Conservation (phyloP, 2,888 invertebrate genomes). For the Polyommatus iphigenia region DNA sequence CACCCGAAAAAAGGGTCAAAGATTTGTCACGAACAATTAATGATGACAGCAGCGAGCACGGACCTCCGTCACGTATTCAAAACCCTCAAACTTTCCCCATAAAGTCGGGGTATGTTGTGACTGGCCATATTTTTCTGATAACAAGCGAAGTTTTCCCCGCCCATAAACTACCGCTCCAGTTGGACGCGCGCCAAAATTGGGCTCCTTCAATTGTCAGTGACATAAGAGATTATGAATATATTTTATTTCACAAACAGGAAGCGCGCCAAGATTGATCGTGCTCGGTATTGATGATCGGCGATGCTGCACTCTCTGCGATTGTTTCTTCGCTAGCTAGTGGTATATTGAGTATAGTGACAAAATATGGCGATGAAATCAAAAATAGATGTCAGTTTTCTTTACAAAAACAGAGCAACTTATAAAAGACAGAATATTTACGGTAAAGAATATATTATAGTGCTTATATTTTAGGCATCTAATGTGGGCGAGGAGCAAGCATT, state of each 20-base stretch:
- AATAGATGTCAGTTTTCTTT: no score
- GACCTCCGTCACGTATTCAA: slow-evolving; percentile 43
- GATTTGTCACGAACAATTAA: slow-evolving; percentile 3
- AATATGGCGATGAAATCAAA: not conserved
- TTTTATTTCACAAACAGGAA: slow-evolving; percentile 19
- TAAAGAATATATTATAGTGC: no score
- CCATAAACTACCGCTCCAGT: slow-evolving; percentile 48
- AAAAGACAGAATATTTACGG: no score
- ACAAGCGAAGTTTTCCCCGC: slow-evolving; percentile 69
- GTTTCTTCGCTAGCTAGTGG: not conserved
- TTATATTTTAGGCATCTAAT: no score
- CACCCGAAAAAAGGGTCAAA: not conserved
- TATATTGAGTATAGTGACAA: not conserved
- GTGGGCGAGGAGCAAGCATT: no score
- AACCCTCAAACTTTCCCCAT: slow-evolving; percentile 66
- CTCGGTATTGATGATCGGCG: not conserved
- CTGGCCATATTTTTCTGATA: slow-evolving; percentile 65
- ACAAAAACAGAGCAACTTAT: no score
- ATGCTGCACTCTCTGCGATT: not conserved
- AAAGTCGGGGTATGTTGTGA: slow-evolving; percentile 64
- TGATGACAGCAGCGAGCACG: not conserved
- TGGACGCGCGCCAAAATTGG: slow-evolving; percentile 51
- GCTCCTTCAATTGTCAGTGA: slow-evolving; percentile 36
- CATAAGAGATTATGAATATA: slow-evolving; percentile 9
- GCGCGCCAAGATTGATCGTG: not conserved